Percentiles rank a stretch among this genome's conserved stretches.
These are phyloP conservation scores for Pterocles gutturalis DNA, from an alignment of 2,113 vertebrate species.

Conservation along the genomic window DNA sequence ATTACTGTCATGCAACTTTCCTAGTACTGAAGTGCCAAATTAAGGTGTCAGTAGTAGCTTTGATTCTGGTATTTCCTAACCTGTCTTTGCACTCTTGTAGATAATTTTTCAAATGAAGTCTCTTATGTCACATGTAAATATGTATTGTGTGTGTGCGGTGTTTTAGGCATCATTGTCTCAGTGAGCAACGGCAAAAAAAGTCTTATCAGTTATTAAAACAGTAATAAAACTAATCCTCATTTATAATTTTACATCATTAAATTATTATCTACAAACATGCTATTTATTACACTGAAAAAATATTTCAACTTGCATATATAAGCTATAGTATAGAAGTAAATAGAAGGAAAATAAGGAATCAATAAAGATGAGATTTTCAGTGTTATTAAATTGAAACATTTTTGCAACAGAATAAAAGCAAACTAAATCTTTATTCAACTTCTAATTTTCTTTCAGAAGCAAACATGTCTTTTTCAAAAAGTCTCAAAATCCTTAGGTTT, in stretches of 20 bases:
- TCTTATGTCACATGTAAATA: neutral
- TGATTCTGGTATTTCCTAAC: neutral
- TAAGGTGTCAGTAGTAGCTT: neutral
- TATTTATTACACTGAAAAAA: neutral
- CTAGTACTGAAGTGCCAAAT: neutral
- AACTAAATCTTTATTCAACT: neutral
- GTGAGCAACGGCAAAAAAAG: neutral
- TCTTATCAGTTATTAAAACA: neutral
- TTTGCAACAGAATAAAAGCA: neutral
- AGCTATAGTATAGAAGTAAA: neutral
- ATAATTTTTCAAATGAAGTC: neutral
- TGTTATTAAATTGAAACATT: neutral
- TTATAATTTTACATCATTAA: neutral
- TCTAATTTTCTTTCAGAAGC: neutral
- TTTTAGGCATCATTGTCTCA: neutral
- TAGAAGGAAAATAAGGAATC: neutral
- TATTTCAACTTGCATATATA: neutral
- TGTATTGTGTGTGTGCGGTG: fast-evolving
- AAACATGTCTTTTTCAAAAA: neutral
- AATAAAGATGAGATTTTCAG: neutral
- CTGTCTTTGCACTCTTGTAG: neutral
- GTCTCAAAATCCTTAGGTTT: neutral
- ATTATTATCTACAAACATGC: neutral
- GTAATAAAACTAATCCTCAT: neutral
- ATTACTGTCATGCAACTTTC: neutral